Conservation (phyloP, 2,888 invertebrate genomes). For the Polydrusus cervinus region DNA sequence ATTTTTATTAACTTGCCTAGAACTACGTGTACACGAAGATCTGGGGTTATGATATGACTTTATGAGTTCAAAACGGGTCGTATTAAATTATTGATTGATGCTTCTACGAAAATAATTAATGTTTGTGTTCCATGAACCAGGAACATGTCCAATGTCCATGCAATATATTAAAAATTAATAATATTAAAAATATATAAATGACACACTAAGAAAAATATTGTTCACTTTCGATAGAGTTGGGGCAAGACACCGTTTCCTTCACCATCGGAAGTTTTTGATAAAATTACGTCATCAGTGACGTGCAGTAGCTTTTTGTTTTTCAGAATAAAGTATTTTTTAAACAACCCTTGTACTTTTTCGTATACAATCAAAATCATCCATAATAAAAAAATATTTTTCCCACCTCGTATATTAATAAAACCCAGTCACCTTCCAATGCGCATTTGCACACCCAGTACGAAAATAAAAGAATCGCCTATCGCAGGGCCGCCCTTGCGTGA, state of each 20-base stretch:
- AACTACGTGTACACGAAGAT: not conserved
- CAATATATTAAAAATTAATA: too few relatives aligned
- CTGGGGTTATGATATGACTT: too few relatives aligned
- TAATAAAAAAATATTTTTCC: not conserved
- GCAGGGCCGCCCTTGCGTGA: slow-evolving; percentile 55
- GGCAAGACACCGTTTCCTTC: too few relatives aligned
- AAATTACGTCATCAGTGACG: not conserved
- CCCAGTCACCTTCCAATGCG: slow-evolving; percentile 30
- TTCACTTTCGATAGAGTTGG: too few relatives aligned
- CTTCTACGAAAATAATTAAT: not conserved
- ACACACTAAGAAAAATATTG: too few relatives aligned
- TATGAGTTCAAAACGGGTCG: slow-evolving; percentile 3
- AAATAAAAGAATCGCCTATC: slow-evolving; percentile 50
- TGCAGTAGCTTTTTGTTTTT: not conserved
- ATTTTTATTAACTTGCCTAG: not conserved
- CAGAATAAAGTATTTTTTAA: too few relatives aligned
- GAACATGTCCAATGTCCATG: not conserved
- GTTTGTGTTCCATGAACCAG: not conserved
- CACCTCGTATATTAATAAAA: slow-evolving; percentile 8
- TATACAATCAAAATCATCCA: not conserved
- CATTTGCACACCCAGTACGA: slow-evolving; percentile 44
- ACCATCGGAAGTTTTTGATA: too few relatives aligned
- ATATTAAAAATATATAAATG: not conserved
- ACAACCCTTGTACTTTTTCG: not conserved
- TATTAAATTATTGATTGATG: not conserved